Base-by-base conservation (phyloP, 2,888 invertebrate species). In the Encarsia formosa region DNA sequence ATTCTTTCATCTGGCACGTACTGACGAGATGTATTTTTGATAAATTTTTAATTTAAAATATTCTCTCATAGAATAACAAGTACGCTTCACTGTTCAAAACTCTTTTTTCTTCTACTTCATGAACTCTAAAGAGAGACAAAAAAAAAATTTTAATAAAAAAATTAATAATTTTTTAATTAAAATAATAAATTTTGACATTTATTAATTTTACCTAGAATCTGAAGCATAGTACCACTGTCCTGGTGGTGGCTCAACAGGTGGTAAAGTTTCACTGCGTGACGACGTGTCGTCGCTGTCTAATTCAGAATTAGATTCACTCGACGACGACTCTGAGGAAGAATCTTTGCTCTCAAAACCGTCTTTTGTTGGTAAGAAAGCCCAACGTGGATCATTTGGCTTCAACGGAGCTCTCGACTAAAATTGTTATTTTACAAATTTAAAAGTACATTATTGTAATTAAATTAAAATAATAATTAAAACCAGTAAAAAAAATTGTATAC, bases 201-300 rank as follows among this genome's bases (percentile, higher is more conserved):
- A 41, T 46, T 26, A 26, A 43, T 29, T 35, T 43, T 61, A 73
- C 73, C 86, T 82, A 52, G 88, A 88, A 77, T 98, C 98, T 51
- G 95, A 95, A 43, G 95, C 86, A 70, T 88, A 88, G 77, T 88
- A 98, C 98, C 98, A 98, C 65, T 85, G 86, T 11, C 91, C 91
- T 2, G 81, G 73, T 1, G 86, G 80, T 5, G 83, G 76, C 61
- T 74, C 64, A 1, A 76, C 61, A 26, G 72, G 73, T 1, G 74
- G 61, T 20, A 66, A 65, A 49, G 72, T 75, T 9, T 67, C n/a
- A 26, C 20, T 73, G n/a, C n/a, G n/a, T n/a, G n/a, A n/a, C 44
- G 71, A 53, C 34, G 72, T 60, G 54, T 76, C 75, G 22, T 76
- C 76, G 1, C 69, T 64, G 43, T 77, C 76, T 26, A 74, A 71